Base-by-base conservation (phyloP, 2,113 vertebrate species). In the Callocephalon fimbriatum region DNA sequence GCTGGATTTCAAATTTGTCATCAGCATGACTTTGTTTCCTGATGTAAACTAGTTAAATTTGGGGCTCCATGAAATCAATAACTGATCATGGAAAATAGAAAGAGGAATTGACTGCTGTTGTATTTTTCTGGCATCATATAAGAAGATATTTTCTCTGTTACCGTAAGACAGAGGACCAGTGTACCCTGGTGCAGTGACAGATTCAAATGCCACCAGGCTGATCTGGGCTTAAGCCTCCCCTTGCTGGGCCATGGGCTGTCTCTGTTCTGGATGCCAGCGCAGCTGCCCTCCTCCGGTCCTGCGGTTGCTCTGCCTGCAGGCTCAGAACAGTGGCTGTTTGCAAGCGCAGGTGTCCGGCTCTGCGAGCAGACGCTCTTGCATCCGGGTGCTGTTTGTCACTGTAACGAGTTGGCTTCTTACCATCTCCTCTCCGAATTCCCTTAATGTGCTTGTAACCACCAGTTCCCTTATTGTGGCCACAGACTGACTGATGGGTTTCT, bases 321-420 rank as follows among this genome's bases (percentile, higher is more conserved):
- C 81, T 90, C 81, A 42, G 59, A 76, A 35, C 74, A 63, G 71
- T 5, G 67, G 26, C 77, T 73, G 63, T 73, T 76, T 74, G 87
- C 67, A 35, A 22, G 92, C 93, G 75, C 95, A 96, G 94, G 79
- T 95, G 88, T 80, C 80, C 15, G 15, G 65, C 94, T 83, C 93
- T 48, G 72, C 0, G 13, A 84, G 61, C 92, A 96, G 94, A 68
- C 3, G 38, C 38, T 95, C 71, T 91, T 78, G 61, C 82, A 79
- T 12, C 85, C 83, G 88, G 76, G 42, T 66, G 85, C 89, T 94
- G 87, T 93, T 96, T 95, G 88, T 95, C 90, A 91, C 86, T 80
- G 18, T 96, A 96, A 97, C 80, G 96, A 94, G 62, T 89, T 97
- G 93, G 95, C 96, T 79, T 9, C 79, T 85, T 71, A 70, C 80